Conservation (phyloP, 2,797 vertebrate species). For the Tenualosa ilisha region DNA sequence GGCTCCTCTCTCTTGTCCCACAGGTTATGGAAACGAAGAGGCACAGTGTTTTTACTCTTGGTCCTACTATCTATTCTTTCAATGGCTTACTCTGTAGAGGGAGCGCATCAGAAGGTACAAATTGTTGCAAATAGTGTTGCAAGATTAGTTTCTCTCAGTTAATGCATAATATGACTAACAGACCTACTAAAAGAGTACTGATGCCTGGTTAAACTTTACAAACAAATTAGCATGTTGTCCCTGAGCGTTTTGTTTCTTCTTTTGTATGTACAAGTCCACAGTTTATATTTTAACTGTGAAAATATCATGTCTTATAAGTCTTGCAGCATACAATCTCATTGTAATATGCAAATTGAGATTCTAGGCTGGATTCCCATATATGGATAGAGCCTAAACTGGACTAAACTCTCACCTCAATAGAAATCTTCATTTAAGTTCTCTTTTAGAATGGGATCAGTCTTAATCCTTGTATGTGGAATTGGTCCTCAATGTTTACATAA, state of each 20-base stretch:
- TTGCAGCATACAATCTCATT: too few relatives aligned
- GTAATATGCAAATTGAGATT: too few relatives aligned
- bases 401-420: too few relatives aligned
- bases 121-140: background rate
- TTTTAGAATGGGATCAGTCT: too few relatives aligned
- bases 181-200: background rate
- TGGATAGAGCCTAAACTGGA: too few relatives aligned
- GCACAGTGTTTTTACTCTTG: constrained; percentile 76
- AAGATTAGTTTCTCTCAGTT: background rate
- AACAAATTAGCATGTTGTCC: background rate
- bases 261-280: background rate
- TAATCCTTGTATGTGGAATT: too few relatives aligned
- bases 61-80: constrained; percentile 82
- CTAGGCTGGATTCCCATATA: too few relatives aligned
- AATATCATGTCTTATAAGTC: too few relatives aligned
- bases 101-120: constrained; percentile 90
- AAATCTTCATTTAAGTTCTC: too few relatives aligned
- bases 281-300: background rate
- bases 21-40: constrained; percentile 90
- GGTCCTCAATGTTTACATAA: too few relatives aligned
- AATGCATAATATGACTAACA: constrained; percentile 1
- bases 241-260: background rate
- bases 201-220: constrained; percentile 6
- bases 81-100: constrained; percentile 88
- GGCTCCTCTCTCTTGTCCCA: constrained; percentile 28